phyloP scores from a whole-genome alignment of 2,113 vertebrate genomes.

The Carollia perspicillata region DNA sequence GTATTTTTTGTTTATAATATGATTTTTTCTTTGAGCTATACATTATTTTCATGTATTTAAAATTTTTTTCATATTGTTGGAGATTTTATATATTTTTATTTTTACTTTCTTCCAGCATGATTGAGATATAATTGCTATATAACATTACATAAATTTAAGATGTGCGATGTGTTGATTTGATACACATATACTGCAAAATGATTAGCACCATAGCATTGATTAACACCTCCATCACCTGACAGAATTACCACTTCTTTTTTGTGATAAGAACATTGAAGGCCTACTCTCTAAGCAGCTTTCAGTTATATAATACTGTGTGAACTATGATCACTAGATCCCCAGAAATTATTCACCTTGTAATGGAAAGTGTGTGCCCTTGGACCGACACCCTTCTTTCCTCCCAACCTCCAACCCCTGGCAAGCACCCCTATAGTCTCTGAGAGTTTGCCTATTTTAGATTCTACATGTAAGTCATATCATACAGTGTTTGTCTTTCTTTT shows the following conservation, averaged over 20 bases:
- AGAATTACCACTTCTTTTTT: neutral
- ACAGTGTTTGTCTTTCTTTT: neutral
- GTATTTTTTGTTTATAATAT: neutral
- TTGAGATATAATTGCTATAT: neutral
- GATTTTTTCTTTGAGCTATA: neutral
- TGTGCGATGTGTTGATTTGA: neutral
- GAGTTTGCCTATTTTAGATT: neutral
- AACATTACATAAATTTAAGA: neutral
- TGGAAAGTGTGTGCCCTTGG: neutral
- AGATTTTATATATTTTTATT: neutral
- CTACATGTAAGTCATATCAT: too few species aligned
- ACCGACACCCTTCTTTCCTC: neutral
- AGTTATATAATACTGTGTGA: neutral
- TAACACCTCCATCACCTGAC: neutral
- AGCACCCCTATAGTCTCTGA: neutral
- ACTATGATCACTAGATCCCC: neutral
- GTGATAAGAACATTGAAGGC: neutral
- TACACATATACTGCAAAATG: neutral
- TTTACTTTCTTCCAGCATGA: neutral
- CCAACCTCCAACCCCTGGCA: neutral
- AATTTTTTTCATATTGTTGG: neutral
- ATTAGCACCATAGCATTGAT: neutral
- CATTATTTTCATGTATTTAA: neutral
- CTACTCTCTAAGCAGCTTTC: neutral
- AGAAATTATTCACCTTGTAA: neutral